phyloP scores from a whole-genome alignment of 1,140 invertebrate genomes.

The Lepidotrigona ventralis region DNA sequence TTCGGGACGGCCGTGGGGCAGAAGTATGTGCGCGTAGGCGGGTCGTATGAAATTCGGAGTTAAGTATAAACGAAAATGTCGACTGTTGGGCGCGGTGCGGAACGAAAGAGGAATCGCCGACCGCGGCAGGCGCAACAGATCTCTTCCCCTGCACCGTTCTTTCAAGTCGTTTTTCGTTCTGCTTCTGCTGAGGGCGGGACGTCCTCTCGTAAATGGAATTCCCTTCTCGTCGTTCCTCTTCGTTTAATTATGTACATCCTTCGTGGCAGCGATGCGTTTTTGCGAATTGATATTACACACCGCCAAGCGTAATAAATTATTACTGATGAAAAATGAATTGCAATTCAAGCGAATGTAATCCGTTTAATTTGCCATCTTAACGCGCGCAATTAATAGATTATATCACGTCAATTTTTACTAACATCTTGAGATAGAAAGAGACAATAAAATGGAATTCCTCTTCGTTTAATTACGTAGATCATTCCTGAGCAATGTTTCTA shows the following conservation, averaged over 20 bases:
- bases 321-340: too few relatives aligned
- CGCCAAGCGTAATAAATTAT: too few relatives aligned
- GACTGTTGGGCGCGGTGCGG: background rate
- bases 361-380: too few relatives aligned
- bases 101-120: slow-evolving; percentile 23
- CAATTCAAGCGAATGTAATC: too few relatives aligned
- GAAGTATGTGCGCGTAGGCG: too few relatives aligned
- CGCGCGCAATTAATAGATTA: too few relatives aligned
- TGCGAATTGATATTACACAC: background rate
- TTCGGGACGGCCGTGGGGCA: background rate
- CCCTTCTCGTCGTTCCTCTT: background rate
- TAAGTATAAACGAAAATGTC: slow-evolving; percentile 48
- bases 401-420: too few relatives aligned
- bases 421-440: too few relatives aligned
- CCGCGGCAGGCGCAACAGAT: background rate
- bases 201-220: background rate
- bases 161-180: slow-evolving; percentile 18
- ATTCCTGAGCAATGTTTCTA: background rate
- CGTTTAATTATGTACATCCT: too few relatives aligned
- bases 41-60: slow-evolving; percentile 37
- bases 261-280: too few relatives aligned
- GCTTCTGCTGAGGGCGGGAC: background rate
- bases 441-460: background rate
- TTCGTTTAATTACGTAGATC: too few relatives aligned
- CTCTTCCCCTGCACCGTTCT: background rate